A percentile compares a stretch with the other conserved stretches of the same genome.
These are phyloP conservation scores for Prenolepis imparis DNA, from an alignment of 2,888 invertebrate genomes.

Conservation along the genomic window DNA sequence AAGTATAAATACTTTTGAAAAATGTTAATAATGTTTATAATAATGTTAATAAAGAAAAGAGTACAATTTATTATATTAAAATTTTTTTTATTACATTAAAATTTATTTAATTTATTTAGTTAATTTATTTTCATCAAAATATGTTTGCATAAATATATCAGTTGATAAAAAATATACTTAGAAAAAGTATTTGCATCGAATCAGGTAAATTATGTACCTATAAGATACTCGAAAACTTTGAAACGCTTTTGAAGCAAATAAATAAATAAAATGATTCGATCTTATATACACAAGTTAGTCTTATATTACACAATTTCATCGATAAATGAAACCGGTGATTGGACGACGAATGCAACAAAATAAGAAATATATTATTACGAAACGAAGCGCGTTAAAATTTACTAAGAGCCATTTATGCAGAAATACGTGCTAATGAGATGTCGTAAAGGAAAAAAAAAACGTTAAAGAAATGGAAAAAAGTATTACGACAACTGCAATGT, in stretches of 20 bases:
- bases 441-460: not conserved
- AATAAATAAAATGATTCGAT: constrained; percentile 10
- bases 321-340: constrained; percentile 24
- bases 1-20: not conserved
- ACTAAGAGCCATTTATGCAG: not conserved
- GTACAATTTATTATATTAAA: too few species aligned
- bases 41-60: not conserved
- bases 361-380: not conserved
- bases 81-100: too few species aligned
- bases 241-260: not conserved
- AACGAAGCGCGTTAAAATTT: not conserved
- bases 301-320: not conserved
- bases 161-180: not conserved
- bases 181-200: not conserved
- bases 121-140: not conserved
- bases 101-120: not conserved
- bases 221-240: not conserved
- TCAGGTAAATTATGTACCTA: not conserved
- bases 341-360: not conserved
- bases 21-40: too few species aligned
- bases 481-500: not conserved
- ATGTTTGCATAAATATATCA: not conserved
- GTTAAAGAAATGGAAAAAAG: not conserved
- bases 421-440: not conserved
- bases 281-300: not conserved